A percentile compares a stretch with the other conserved stretches of the same genome.
phyloP scores from a whole-genome alignment of 1,140 invertebrate species.

The Caenorhabditis briggsae region DNA sequence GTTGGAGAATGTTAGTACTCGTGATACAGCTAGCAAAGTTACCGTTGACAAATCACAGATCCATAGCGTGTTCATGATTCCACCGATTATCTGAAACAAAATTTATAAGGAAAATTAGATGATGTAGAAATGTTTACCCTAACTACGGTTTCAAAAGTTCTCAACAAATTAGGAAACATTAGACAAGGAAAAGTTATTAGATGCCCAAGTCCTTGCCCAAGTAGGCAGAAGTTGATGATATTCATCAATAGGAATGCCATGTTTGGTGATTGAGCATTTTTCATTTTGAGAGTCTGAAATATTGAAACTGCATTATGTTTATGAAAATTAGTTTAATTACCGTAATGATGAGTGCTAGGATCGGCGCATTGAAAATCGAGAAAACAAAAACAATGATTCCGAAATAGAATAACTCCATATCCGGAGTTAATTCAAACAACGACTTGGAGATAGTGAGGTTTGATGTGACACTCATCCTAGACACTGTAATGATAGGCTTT shows the following conservation, averaged over 20 bases:
- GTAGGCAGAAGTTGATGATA: constrained; percentile 9
- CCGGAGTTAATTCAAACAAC: neutral
- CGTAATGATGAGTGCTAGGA: neutral
- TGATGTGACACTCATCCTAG: neutral
- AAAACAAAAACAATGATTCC: neutral
- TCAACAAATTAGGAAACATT: neutral
- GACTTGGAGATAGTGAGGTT: neutral
- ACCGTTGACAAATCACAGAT: constrained; percentile 11
- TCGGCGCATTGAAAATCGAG: neutral
- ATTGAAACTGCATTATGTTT: too few relatives aligned
- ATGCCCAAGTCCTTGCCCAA: constrained; percentile 17
- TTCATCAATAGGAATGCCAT: constrained; percentile 14
- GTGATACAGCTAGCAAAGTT: neutral
- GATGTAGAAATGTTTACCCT: neutral
- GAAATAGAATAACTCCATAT: neutral
- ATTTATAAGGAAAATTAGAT: neutral
- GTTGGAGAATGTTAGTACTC: neutral
- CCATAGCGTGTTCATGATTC: neutral
- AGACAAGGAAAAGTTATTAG: neutral
- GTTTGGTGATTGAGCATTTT: neutral
- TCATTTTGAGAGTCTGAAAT: constrained; percentile 1
- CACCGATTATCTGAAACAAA: constrained; percentile 6
- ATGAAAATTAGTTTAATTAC: neutral
- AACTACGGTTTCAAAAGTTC: neutral
- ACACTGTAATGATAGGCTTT: neutral